Evolutionary conservation across 2,113 vertebrate species (phyloP).

Genomic region (Trichomycterus rosablanca): DNA sequence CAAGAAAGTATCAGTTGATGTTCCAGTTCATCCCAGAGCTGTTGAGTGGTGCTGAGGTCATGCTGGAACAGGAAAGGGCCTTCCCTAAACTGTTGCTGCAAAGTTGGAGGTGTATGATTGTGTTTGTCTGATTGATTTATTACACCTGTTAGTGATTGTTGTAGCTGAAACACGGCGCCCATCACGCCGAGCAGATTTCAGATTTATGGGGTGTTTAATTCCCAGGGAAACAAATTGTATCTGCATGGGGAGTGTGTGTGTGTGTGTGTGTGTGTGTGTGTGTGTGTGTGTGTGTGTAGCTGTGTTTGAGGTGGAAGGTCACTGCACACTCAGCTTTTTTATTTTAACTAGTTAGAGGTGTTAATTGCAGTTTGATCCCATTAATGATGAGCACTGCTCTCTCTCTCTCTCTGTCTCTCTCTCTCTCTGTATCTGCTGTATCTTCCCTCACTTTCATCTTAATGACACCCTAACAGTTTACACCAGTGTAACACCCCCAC

Average conservation of each 20-base stretch:
- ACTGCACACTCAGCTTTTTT: slow-evolving; percentile 26
- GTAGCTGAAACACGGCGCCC: too few relatives aligned
- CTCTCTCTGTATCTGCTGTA: slow-evolving; percentile 52
- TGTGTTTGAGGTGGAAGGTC: slow-evolving; percentile 20
- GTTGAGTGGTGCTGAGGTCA: too few relatives aligned
- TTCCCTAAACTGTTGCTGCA: too few relatives aligned
- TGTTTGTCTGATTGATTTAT: too few relatives aligned
- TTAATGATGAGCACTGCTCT: slow-evolving; percentile 59
- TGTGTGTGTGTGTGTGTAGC: too few relatives aligned
- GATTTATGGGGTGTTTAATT: neutral
- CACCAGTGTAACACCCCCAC: slow-evolving; percentile 46
- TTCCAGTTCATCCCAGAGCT: too few relatives aligned
- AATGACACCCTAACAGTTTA: slow-evolving; percentile 83
- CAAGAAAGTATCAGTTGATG: too few relatives aligned
- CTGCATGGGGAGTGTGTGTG: too few relatives aligned
- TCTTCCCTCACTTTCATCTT: slow-evolving; percentile 49
- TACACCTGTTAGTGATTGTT: too few relatives aligned
- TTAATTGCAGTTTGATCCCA: slow-evolving; percentile 52
- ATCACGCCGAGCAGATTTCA: neutral
- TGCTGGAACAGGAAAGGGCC: too few relatives aligned
- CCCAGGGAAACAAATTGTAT: neutral
- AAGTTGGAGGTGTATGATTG: too few relatives aligned
- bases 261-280: too few relatives aligned
- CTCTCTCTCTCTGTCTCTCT: slow-evolving; percentile 61
- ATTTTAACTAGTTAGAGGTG: slow-evolving; percentile 30